Base-by-base conservation (phyloP, 2,888 invertebrate species). In the Agapostemon virescens region DNA sequence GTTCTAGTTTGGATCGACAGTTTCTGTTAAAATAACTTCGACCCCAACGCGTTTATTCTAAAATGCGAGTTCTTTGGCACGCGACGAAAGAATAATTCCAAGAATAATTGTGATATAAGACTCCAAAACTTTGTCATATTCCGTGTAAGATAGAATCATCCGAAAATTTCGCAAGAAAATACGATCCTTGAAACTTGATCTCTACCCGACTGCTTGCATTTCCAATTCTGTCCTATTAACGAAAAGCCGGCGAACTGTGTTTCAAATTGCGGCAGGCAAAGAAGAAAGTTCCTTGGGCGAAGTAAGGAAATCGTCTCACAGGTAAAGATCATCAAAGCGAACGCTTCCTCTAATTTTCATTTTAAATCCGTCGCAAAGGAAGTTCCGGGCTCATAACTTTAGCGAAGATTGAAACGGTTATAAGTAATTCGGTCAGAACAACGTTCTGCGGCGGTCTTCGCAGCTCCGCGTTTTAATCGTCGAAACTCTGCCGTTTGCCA, bases 21-120 rank as follows among this genome's bases (percentile, higher is more conserved):
- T n/a, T n/a, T n/a, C n/a, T n/a, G n/a, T n/a, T n/a, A n/a, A n/a
- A n/a, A n/a, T n/a, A n/a, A n/a, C n/a, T n/a, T n/a, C n/a, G n/a
- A n/a, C n/a, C n/a, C n/a, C n/a, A n/a, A n/a, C n/a, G n/a, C n/a
- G n/a, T n/a, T n/a, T n/a, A n/a, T n/a, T n/a, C n/a, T n/a, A n/a
- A n/a, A n/a, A n/a, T n/a, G n/a, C n/a, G n/a, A n/a, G n/a, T n/a
- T n/a, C n/a, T 20, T n/a, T n/a, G 45, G n/a, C 45, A 9, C 45
- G 45, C 45, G n/a, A n/a, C 45, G 9, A n/a, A 0, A n/a, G 20
- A n/a, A 45, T 20, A 45, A 49, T 49, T 49, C n/a, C 4, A n/a
- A 9, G 9, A 9, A n/a, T 20, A n/a, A n/a, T 49, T n/a, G 79
- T 73, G 79, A n/a, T n/a, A n/a, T n/a, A 45, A 58, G 73, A 45